A percentile compares a stretch with the other conserved stretches of the same genome.
These are phyloP conservation scores for Netelia virgata DNA, from an alignment of 2,888 invertebrate species.

Conservation along the genomic window DNA sequence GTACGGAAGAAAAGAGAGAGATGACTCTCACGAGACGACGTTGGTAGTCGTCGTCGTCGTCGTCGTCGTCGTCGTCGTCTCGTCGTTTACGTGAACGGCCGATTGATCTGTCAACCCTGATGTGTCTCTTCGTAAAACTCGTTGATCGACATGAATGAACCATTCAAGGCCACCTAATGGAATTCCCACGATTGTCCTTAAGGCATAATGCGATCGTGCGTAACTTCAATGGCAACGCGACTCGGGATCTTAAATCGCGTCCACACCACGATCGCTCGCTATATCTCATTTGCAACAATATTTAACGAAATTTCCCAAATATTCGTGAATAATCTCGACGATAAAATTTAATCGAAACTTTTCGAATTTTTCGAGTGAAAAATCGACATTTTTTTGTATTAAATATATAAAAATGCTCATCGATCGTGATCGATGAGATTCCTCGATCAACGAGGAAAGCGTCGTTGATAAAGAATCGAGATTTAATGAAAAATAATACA, in stretches of 20 bases:
- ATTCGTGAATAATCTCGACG: not conserved
- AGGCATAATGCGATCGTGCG: slow-evolving; percentile 81
- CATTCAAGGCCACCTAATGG: slow-evolving; percentile 84
- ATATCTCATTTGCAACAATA: not conserved
- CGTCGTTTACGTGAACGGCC: slow-evolving; percentile 69
- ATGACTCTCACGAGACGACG: slow-evolving; percentile 51
- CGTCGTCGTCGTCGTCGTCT: slow-evolving; percentile 33
- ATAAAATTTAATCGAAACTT: slow-evolving; percentile 4
- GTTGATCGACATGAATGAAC: slow-evolving; percentile 85
- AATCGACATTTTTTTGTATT: too few species aligned
- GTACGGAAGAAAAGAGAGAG: slow-evolving; percentile 53
- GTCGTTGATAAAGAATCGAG: not conserved
- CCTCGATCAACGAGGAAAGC: too few species aligned
- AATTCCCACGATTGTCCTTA: slow-evolving; percentile 85
- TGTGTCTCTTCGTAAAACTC: slow-evolving; percentile 77
- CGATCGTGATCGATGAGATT: too few species aligned
- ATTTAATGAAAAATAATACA: not conserved
- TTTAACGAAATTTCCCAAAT: not conserved
- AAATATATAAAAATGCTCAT: too few species aligned
- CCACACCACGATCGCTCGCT: not conserved
- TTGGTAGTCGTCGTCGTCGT: slow-evolving; percentile 52
- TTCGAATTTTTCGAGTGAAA: not conserved
- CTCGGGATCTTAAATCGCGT: slow-evolving; percentile 12
- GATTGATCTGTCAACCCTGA: slow-evolving; percentile 84
- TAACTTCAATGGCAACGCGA: slow-evolving; percentile 53